phyloP scores from a whole-genome alignment of 2,113 vertebrate species.

The Pungitius pungitius region DNA sequence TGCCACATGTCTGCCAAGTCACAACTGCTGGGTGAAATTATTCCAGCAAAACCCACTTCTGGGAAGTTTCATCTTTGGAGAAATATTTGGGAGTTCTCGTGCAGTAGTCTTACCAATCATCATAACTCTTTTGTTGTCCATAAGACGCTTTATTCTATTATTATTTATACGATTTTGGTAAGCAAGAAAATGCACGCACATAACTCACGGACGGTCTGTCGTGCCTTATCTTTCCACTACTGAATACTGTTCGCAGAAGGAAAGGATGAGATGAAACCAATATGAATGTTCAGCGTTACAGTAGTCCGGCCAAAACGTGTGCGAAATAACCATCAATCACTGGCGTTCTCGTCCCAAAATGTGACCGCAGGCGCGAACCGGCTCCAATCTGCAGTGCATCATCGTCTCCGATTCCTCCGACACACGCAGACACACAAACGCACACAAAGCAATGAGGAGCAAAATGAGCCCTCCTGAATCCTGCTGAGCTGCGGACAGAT shows the following conservation, averaged over 20 bases:
- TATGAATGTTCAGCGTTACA: slow-evolving; percentile 45
- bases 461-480: slow-evolving; percentile 25
- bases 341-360: slow-evolving; percentile 59
- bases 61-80: slow-evolving; percentile 16
- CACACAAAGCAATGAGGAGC: slow-evolving; percentile 6
- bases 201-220: slow-evolving; percentile 1
- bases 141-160: not conserved
- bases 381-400: slow-evolving; percentile 69
- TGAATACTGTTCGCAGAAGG: slow-evolving; percentile 5
- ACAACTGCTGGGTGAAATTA: slow-evolving; percentile 29
- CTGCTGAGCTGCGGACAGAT: slow-evolving; percentile 61
- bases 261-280: slow-evolving; percentile 58
- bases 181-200: slow-evolving; percentile 18
- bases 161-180: slow-evolving; percentile 10
- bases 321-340: slow-evolving; percentile 73
- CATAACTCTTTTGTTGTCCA: slow-evolving; percentile 23
- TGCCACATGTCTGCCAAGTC: slow-evolving; percentile 7
- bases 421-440: not conserved
- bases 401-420: slow-evolving; percentile 33
- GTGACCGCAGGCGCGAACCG: slow-evolving; percentile 71
- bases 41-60: slow-evolving; percentile 28
- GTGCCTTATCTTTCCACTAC: slow-evolving; percentile 34
- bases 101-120: slow-evolving; percentile 21
- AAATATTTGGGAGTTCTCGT: not conserved
- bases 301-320: slow-evolving; percentile 65